Base-by-base conservation (phyloP, 2,113 vertebrate genomes). In the Leuciscus idus region DNA sequence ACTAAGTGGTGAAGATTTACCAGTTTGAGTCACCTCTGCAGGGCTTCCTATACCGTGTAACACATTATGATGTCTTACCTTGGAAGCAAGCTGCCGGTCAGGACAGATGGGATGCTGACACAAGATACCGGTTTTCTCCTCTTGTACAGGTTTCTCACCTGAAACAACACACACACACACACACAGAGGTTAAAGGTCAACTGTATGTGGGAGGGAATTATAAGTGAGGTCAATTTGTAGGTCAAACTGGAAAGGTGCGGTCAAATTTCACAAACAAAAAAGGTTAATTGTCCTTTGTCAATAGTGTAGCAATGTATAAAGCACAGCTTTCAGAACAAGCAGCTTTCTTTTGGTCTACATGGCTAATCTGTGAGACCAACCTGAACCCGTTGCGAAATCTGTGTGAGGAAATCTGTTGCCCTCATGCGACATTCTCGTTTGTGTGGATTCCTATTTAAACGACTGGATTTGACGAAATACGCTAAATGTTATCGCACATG, bases 141-240 rank as follows among this genome's bases (percentile, higher is more conserved):
- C 84, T 30, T 73, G 80, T 19, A 12, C 48, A 46, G 84, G 84
- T 36, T 88, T 88, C 62, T 88, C 87, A 88, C 87, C 87, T 88
- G 62, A 72, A 84, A 87, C 28, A 43, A 46, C 28, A 70, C 15
- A 28, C 21, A 76, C 48, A 30, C 46, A 87, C 9, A 30, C 12
- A 76, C 33, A 30, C 46, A 87, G 55, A 82, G 84, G 79, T 68
- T 46, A 88, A 72, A 85, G 33, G 73, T 82, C 13, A 85, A 76
- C 61, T 30, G 23, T 6, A 79, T 26, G 77, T 15, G 23, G 39
- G 5, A 72, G 4, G 19, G 68, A 39, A 72, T 72, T 39, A 72
- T 23, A 73, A 3, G 36, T 73, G 39, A 72, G 4, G 33, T 72
- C 70, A 73, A n/a, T 11, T 12, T 48, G n/a, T 75, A 50, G 13